Percentiles rank a stretch among this genome's conserved stretches.
phyloP scores from a whole-genome alignment of 2,888 invertebrate genomes.

The Taenaris catops region DNA sequence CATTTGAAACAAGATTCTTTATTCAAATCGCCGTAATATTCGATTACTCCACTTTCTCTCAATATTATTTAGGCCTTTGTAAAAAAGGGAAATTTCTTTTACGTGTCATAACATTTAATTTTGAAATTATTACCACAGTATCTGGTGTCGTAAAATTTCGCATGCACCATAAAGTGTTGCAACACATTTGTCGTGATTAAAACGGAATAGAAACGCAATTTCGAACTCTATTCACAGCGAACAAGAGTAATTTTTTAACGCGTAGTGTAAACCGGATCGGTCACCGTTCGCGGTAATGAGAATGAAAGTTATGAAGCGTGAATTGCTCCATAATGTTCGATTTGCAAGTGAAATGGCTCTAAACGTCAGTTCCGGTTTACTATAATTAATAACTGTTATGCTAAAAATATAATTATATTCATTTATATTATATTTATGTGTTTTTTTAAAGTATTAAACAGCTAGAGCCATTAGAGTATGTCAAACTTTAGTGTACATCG shows the following conservation, averaged over 20 bases:
- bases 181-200: slow-evolving; percentile 5
- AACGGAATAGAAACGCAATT: slow-evolving; percentile 1
- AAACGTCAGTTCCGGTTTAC: slow-evolving; percentile 32
- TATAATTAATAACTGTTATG: slow-evolving; percentile 15
- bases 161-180: slow-evolving; percentile 7
- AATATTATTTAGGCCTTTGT: no score
- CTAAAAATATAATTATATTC: no score
- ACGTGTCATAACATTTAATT: no score
- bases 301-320: slow-evolving; percentile 53
- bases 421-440: no score
- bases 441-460: no score
- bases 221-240: not conserved
- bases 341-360: slow-evolving; percentile 45
- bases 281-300: slow-evolving; percentile 27
- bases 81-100: no score
- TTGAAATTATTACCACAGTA: slow-evolving; percentile 3
- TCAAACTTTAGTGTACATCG: no score
- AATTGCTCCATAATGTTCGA: slow-evolving; percentile 42
- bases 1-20: no score
- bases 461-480: no score
- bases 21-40: no score
- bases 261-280: slow-evolving; percentile 1
- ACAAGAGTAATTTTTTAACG: slow-evolving; percentile 8
- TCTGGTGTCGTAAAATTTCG: slow-evolving; percentile 5
- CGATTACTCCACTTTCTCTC: no score